A percentile compares a stretch with the other conserved stretches of the same genome.
Conservation (phyloP, 2,797 vertebrate species). For the Coregonus suidteri region DNA sequence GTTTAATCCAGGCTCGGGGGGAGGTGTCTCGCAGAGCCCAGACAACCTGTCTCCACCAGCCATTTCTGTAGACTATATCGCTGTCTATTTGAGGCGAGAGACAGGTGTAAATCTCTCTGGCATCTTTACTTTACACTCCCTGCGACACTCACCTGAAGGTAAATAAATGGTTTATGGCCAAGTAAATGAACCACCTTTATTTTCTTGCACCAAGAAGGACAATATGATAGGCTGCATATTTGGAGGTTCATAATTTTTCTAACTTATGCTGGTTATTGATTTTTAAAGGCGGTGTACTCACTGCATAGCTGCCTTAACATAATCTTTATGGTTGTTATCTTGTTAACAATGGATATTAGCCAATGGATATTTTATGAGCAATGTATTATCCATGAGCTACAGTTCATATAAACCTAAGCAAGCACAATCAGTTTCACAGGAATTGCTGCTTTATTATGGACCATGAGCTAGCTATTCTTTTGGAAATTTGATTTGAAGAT, state of each 20-base stretch:
- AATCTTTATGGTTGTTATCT: not conserved
- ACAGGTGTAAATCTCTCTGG: slow-evolving; percentile 96
- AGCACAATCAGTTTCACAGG: not conserved
- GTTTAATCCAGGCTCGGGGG: slow-evolving; percentile 75
- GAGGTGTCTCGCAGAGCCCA: slow-evolving; percentile 81
- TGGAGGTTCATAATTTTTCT: not conserved
- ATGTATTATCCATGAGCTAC: not conserved
- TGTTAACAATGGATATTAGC: not conserved
- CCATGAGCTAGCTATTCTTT: not conserved
- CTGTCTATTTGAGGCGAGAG: slow-evolving; percentile 77
- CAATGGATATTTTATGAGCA: not conserved
- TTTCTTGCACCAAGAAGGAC: slow-evolving; percentile 16
- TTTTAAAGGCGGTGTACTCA: not conserved
- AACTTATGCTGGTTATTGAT: not conserved
- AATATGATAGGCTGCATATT: not conserved
- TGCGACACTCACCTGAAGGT: slow-evolving; percentile 84
- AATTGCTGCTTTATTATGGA: not conserved
- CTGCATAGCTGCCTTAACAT: too few species aligned
- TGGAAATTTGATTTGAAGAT: too few species aligned
- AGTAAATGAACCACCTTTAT: slow-evolving; percentile 69
- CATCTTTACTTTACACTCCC: slow-evolving; percentile 78
- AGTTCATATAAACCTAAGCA: not conserved
- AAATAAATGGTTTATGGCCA: slow-evolving; percentile 80
- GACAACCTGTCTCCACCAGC: slow-evolving; percentile 93
- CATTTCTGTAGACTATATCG: slow-evolving; percentile 90